Evolutionary conservation across 2,797 vertebrate species (phyloP).

Genomic region (Myotis daubentonii): DNA sequence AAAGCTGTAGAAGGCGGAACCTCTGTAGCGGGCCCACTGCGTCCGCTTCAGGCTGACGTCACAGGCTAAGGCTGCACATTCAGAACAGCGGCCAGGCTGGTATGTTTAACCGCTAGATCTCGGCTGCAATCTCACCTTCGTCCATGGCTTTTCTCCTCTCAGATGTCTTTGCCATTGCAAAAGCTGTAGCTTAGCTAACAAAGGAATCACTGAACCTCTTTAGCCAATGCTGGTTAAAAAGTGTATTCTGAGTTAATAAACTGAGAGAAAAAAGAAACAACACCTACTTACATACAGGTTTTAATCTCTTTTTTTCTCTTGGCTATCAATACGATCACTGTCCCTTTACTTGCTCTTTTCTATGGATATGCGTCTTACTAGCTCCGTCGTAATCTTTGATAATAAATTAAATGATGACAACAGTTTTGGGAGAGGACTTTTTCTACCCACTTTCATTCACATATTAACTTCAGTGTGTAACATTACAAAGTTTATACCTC

Average conservation of each 20-base stretch:
- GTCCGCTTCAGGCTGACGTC: background rate
- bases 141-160: background rate
- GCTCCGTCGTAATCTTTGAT: background rate
- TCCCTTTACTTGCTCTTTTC: background rate
- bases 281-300: background rate
- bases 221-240: background rate
- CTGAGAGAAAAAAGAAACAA: background rate
- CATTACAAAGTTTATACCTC: background rate
- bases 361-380: background rate
- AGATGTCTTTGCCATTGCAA: background rate
- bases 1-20: background rate
- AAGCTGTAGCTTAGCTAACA: background rate
- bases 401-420: background rate
- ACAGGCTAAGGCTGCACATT: background rate
- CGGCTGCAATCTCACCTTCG: background rate
- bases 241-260: background rate
- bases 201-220: background rate
- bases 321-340: background rate
- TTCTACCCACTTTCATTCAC: background rate
- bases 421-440: constrained; percentile 14
- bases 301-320: background rate
- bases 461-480: background rate
- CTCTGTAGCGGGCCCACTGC: background rate
- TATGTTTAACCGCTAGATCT: background rate
- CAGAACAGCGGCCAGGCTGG: background rate